phyloP scores from a whole-genome alignment of 2,113 vertebrate species.

The Cebidichthys violaceus region DNA sequence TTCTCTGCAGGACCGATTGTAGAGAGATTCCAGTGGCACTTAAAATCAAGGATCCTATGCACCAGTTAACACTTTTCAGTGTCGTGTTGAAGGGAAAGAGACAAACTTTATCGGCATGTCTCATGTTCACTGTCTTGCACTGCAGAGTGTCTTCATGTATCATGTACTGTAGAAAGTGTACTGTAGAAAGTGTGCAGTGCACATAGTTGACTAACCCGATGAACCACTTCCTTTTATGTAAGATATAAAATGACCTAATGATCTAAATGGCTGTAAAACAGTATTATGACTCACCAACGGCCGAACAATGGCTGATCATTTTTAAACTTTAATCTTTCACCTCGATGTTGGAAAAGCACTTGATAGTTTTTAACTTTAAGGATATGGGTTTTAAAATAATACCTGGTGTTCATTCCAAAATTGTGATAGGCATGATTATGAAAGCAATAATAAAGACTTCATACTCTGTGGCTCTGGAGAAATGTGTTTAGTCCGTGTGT shows the following conservation, averaged over 20 bases:
- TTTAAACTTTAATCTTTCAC: not conserved
- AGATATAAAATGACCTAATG: constrained; percentile 5
- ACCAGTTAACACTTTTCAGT: not conserved
- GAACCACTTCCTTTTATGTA: constrained; percentile 25
- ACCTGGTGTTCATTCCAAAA: constrained; percentile 52
- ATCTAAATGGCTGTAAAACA: constrained; percentile 28
- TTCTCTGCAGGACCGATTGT: constrained; percentile 1
- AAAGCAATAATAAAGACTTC: constrained; percentile 67
- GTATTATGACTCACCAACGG: not conserved
- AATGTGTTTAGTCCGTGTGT: not conserved
- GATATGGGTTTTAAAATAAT: constrained; percentile 12
- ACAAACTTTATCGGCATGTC: not conserved
- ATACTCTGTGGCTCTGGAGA: not conserved
- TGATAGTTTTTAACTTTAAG: constrained; percentile 26
- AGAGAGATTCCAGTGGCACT: not conserved
- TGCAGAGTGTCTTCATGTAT: not conserved
- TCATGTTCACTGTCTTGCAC: constrained; percentile 3
- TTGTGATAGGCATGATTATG: constrained; percentile 45
- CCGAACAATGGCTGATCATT: not conserved
- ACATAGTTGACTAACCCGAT: constrained; percentile 31
- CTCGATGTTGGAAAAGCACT: not conserved
- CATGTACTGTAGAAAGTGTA: not conserved
- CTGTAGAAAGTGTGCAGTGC: constrained; percentile 23
- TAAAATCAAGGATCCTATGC: not conserved
- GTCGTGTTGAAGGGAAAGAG: constrained; percentile 1